Base-by-base conservation (phyloP, 2,888 invertebrate genomes). In the Drosophila phalerata region DNA sequence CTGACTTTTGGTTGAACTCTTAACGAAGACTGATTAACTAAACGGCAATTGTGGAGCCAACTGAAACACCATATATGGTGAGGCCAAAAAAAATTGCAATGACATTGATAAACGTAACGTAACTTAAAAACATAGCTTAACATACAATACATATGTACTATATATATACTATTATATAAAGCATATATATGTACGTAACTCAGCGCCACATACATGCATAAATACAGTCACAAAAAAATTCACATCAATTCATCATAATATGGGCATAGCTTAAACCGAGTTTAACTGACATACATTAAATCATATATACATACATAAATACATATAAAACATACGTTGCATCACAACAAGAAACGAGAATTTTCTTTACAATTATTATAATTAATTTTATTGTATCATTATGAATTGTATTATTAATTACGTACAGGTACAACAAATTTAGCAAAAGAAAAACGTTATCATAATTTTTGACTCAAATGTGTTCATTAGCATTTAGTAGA, bases 401-500 rank as follows among this genome's bases (percentile, higher is more conserved):
- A 70, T 56, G 28, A 60, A 71, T 70, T 77, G 56, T 77, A 65
- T 72, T 72, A 58, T 58, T 53, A 53, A 38, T 28, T 48, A 55
- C 55, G 57, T 65, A 53, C 49, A 63, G 55, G 34, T 57, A 57
- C 47, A 49, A 17, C 42, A 55, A 40, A 56, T 43, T 45, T 60
- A 61, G 45, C 61, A 52, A 62, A 70, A 63, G 66, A 71, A 67
- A 80, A 17, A 42, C n/a, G 15, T 43, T 53, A 49, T 52, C 52
- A 56, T 56, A 74, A 80, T 85, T 85, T 76, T 87, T 73, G 73
- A 85, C 82, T 84, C 86, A 65, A 86, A 90, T 91, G 90, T 91
- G 91, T 91, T 90, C 90, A 90, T 91, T 90, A 91, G 91, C 88
- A 91, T 91, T 91, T 91, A 88, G 81, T 82, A 88, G 74, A 79